These are phyloP conservation scores for Drosophila willistoni DNA, from an alignment of 1,140 invertebrate species.

Conservation along the genomic window DNA sequence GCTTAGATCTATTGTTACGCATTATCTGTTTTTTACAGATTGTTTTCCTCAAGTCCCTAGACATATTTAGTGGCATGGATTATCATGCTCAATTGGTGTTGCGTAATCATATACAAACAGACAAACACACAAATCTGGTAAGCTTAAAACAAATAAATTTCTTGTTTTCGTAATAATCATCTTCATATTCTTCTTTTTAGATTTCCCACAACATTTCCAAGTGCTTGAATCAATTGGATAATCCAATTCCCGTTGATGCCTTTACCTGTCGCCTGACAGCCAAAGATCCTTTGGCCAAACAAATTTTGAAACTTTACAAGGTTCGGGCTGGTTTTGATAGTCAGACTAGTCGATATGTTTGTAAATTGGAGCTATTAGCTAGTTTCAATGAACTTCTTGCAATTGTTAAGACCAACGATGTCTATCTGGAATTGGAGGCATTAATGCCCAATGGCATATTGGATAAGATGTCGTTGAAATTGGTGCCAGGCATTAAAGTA, in stretches of 20 bases:
- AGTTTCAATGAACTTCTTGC: slow-evolving; percentile 66
- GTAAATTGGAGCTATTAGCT: slow-evolving; percentile 60
- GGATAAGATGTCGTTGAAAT: slow-evolving; percentile 75
- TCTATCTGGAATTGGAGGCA: slow-evolving; percentile 73
- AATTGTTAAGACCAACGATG: slow-evolving; percentile 69
- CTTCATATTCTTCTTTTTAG: slow-evolving; percentile 33
- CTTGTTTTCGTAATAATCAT: neutral
- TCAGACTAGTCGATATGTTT: slow-evolving; percentile 59
- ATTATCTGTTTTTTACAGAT: slow-evolving; percentile 51
- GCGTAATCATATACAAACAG: slow-evolving; percentile 79
- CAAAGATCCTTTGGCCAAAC: slow-evolving; percentile 58
- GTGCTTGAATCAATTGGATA: slow-evolving; percentile 58
- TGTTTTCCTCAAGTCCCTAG: slow-evolving; percentile 72
- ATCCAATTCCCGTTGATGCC: slow-evolving; percentile 46
- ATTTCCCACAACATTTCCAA: slow-evolving; percentile 70
- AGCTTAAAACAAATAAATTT: neutral
- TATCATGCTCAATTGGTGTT: slow-evolving; percentile 70
- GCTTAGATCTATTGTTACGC: slow-evolving; percentile 17
- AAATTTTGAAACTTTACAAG: slow-evolving; percentile 70
- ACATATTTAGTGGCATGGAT: slow-evolving; percentile 78
- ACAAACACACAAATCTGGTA: slow-evolving; percentile 79
- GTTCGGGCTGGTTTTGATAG: slow-evolving; percentile 67
- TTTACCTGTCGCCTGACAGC: slow-evolving; percentile 68
- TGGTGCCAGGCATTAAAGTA: slow-evolving; percentile 78
- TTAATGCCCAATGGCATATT: slow-evolving; percentile 64